Evolutionary conservation across 2,797 vertebrate species (phyloP).

Genomic region (Falco columbarius): DNA sequence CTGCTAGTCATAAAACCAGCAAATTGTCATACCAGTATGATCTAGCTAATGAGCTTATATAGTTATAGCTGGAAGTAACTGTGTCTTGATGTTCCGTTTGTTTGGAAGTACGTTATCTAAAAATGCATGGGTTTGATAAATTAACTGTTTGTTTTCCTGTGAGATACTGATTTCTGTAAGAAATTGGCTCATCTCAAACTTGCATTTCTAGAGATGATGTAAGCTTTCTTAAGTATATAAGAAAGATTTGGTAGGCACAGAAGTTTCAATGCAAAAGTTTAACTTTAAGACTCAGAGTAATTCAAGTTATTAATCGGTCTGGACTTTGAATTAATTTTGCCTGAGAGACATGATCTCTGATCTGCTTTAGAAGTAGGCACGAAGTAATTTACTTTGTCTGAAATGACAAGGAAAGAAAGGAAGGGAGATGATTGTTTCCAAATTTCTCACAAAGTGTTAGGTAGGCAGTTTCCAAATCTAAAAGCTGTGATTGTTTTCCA

Average conservation of each 20-base stretch:
- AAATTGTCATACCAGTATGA: constrained; percentile 23
- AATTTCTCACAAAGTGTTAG: not conserved
- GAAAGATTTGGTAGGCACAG: not conserved
- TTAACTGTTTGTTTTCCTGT: not conserved
- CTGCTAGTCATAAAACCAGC: constrained; percentile 26
- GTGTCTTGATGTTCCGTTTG: not conserved
- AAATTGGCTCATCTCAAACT: not conserved
- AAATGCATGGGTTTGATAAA: constrained; percentile 3
- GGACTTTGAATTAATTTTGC: not conserved
- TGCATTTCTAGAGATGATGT: not conserved
- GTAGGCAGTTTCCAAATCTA: not conserved
- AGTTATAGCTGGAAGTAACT: constrained; percentile 14
- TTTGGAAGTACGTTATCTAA: constrained; percentile 18
- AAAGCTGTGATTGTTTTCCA: not conserved
- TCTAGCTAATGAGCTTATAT: constrained; percentile 19
- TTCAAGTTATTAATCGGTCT: not conserved
- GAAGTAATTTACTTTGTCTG: not conserved
- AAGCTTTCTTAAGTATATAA: not conserved
- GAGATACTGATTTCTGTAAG: not conserved
- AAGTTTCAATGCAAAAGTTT: not conserved
- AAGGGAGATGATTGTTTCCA: not conserved
- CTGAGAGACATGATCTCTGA: not conserved
- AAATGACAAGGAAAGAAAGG: not conserved
- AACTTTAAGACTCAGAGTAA: not conserved
- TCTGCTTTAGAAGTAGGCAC: not conserved